These are phyloP conservation scores for Galerucella calmariensis DNA, from an alignment of 2,888 invertebrate species.

Conservation along the genomic window DNA sequence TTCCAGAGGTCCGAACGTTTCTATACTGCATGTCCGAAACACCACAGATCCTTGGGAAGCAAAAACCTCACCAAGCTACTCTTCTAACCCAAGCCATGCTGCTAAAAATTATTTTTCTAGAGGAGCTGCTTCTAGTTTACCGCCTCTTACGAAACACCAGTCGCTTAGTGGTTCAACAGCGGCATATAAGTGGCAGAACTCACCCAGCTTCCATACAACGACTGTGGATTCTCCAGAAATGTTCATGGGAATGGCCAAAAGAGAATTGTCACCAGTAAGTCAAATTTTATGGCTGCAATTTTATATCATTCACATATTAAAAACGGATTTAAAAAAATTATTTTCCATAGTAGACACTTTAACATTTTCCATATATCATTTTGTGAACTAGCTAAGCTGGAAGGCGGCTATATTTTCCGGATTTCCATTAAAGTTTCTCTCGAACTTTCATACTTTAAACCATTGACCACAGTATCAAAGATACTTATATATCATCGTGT, in stretches of 20 bases:
- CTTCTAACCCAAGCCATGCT: conserved; percentile 54
- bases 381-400: neutral
- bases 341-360: no score
- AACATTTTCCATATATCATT: no score
- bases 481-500: neutral
- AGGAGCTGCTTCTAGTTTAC: conserved; percentile 51
- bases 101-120: conserved; percentile 55
- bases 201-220: conserved; percentile 60
- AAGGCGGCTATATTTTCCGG: no score
- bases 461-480: neutral
- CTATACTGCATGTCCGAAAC: conserved; percentile 68
- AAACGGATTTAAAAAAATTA: no score
- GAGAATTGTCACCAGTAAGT: conserved; percentile 70
- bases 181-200: conserved; percentile 52
- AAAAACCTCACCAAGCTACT: conserved; percentile 60
- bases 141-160: conserved; percentile 59
- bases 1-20: conserved; percentile 69
- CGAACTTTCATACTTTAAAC: neutral
- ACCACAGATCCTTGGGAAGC: conserved; percentile 70
- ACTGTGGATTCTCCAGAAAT: conserved; percentile 65
- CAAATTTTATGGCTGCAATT: neutral
- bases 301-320: no score
- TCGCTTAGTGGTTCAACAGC: conserved; percentile 54
- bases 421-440: no score
- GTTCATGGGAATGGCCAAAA: conserved; percentile 63